phyloP scores from a whole-genome alignment of 2,113 vertebrate species.

The Suncus etruscus region DNA sequence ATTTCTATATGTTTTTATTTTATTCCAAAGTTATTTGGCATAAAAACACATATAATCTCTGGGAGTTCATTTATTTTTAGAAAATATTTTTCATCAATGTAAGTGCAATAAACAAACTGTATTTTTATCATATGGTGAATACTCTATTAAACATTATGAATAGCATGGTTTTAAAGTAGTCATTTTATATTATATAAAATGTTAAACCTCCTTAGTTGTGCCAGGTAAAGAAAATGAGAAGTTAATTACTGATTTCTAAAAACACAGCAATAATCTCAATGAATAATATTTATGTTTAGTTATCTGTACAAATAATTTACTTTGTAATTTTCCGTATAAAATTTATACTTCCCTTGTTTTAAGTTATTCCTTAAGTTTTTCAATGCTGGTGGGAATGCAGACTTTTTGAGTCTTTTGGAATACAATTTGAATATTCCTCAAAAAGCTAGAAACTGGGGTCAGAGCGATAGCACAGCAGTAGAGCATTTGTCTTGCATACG shows the following conservation, averaged over 20 bases:
- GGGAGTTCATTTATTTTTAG: neutral
- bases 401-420: too few relatives aligned
- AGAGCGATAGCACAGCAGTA: too few relatives aligned
- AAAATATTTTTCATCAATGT: neutral
- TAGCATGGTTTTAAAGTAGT: neutral
- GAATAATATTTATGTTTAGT: neutral
- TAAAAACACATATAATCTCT: neutral
- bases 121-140: neutral
- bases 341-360: neutral
- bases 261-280: neutral
- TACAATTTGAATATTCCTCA: too few relatives aligned
- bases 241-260: neutral
- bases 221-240: neutral
- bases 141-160: neutral
- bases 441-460: too few relatives aligned
- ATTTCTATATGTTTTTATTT: neutral
- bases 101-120: neutral
- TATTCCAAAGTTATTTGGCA: neutral
- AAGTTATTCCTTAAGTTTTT: neutral
- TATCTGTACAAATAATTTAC: slow-evolving; percentile 7
- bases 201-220: neutral
- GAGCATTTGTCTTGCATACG: too few relatives aligned
- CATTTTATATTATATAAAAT: neutral
- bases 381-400: too few relatives aligned
- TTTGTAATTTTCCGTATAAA: neutral